Evolutionary conservation across 1,140 invertebrate genomes (phyloP).

Genomic region (Achroia grisella): DNA sequence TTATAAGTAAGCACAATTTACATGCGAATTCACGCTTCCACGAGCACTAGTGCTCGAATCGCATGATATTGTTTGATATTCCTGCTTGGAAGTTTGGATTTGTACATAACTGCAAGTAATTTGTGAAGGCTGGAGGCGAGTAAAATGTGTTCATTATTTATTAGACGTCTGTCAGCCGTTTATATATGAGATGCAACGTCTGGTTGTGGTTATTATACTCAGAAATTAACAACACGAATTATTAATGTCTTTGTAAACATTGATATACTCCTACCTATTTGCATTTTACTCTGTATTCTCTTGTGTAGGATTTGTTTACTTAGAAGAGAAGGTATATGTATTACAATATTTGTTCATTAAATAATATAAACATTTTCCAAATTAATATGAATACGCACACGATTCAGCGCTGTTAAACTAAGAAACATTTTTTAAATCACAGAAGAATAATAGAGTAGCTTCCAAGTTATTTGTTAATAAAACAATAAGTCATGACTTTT

Average conservation of each 20-base stretch:
- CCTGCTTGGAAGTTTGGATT: constrained; percentile 5
- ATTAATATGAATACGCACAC: too few species aligned
- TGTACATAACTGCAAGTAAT: constrained; percentile 9
- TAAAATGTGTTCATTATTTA: constrained; percentile 5
- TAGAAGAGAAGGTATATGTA: too few species aligned
- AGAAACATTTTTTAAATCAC: too few species aligned
- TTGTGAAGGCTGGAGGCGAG: constrained; percentile 2
- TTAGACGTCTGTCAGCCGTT: background rate
- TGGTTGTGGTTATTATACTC: background rate
- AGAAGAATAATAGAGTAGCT: too few species aligned
- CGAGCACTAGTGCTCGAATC: constrained; percentile 7
- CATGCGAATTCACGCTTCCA: constrained; percentile 5
- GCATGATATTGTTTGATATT: constrained; percentile 13
- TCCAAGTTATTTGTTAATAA: constrained; percentile 38
- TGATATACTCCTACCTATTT: background rate
- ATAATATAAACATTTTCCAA: too few species aligned
- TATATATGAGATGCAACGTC: background rate
- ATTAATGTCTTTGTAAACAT: constrained; percentile 1
- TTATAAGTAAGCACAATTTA: background rate
- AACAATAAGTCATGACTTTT: constrained; percentile 53
- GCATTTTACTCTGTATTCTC: background rate
- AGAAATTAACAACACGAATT: constrained; percentile 4
- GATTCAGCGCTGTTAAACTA: too few species aligned
- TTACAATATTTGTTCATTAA: too few species aligned
- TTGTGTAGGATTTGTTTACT: too few species aligned